Percentiles rank a stretch among this genome's conserved stretches.
These are phyloP conservation scores for Heliconius himera DNA, from an alignment of 1,140 invertebrate species.

Conservation along the genomic window DNA sequence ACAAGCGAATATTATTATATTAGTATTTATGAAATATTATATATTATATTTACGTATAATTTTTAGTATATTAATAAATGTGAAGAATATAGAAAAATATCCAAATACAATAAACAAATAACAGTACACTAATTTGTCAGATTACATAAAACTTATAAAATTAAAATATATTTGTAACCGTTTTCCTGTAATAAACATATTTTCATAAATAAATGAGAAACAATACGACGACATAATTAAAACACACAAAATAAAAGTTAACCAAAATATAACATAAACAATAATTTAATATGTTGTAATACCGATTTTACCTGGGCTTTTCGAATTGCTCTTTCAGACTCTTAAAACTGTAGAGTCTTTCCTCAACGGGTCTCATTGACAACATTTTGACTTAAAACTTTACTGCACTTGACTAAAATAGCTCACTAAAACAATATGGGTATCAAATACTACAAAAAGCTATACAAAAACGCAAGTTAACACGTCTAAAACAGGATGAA, in stretches of 20 bases:
- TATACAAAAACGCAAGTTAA: slow-evolving; percentile 22
- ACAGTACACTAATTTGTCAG: too few relatives aligned
- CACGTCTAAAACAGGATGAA: slow-evolving; percentile 15
- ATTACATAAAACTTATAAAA: too few relatives aligned
- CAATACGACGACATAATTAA: too few relatives aligned
- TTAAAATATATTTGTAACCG: too few relatives aligned
- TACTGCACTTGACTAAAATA: slow-evolving; percentile 33
- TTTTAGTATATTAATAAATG: background rate
- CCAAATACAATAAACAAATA: too few relatives aligned
- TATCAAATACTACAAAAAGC: slow-evolving; percentile 24
- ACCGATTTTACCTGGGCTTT: slow-evolving; percentile 58
- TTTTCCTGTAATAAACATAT: too few relatives aligned
- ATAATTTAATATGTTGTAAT: background rate
- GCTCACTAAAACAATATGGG: slow-evolving; percentile 9
- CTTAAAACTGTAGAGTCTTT: slow-evolving; percentile 70
- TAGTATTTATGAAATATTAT: background rate
- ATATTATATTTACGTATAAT: background rate
- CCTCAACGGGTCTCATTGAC: slow-evolving; percentile 56
- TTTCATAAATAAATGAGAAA: too few relatives aligned
- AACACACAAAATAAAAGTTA: too few relatives aligned
- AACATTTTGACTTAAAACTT: slow-evolving; percentile 55
- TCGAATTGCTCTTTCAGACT: slow-evolving; percentile 73
- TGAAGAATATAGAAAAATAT: background rate
- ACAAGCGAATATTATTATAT: slow-evolving; percentile 38
- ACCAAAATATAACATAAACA: too few relatives aligned